Percentiles rank a stretch among this genome's conserved stretches.
Conservation (phyloP, 2,113 vertebrate genomes). For the Chamaea fasciata region DNA sequence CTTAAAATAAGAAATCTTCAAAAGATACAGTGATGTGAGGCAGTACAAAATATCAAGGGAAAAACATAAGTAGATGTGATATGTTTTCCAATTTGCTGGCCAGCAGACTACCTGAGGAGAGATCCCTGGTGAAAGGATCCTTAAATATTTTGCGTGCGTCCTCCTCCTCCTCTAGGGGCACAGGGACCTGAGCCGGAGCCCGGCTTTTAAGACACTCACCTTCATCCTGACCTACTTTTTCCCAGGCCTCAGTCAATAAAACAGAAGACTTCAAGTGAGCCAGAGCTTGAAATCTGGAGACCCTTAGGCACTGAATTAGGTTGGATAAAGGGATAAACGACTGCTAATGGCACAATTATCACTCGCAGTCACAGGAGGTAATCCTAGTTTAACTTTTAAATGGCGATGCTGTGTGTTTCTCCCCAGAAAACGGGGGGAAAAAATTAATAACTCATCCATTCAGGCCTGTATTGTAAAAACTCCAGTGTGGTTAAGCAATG, state of each 20-base stretch:
- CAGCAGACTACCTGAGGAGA: neutral
- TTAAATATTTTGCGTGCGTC: neutral
- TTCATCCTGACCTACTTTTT: neutral
- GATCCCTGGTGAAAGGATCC: neutral
- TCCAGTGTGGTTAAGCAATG: neutral
- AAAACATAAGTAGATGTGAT: neutral
- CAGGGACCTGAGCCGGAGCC: neutral
- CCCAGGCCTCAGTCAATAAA: neutral
- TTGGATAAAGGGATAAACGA: neutral
- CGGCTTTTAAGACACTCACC: neutral
- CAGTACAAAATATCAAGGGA: neutral
- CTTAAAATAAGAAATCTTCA: constrained; percentile 27
- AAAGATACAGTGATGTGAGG: neutral
- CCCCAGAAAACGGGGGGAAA: neutral
- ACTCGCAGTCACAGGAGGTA: neutral
- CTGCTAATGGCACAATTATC: neutral
- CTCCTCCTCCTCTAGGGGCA: neutral
- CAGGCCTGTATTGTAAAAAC: neutral
- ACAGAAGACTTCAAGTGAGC: neutral
- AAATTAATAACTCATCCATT: neutral
- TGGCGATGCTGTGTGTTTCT: neutral
- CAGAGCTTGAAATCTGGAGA: neutral
- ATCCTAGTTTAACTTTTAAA: neutral
- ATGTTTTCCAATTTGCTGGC: neutral
- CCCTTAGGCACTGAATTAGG: neutral